Conservation (phyloP, 2,888 invertebrate species). For the Drosophila siamana region DNA sequence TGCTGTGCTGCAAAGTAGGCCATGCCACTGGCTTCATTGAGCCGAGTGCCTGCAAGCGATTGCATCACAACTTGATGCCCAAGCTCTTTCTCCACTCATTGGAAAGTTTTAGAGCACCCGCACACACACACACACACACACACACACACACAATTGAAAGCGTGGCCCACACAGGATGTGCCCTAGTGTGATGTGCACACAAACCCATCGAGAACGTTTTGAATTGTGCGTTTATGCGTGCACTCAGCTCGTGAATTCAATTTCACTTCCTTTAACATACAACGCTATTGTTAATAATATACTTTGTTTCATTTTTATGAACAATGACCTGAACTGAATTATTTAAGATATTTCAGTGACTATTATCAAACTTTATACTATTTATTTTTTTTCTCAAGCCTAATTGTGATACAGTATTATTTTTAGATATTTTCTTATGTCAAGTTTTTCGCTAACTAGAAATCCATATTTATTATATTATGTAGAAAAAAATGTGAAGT, state of each 20-base stretch:
- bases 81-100: constrained; percentile 35
- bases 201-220: constrained; percentile 9
- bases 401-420: no score
- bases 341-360: no score
- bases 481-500: no score
- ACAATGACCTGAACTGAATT: no score
- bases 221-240: constrained; percentile 40
- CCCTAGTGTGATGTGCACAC: constrained; percentile 23
- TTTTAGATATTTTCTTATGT: no score
- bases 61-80: constrained; percentile 66
- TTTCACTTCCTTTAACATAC: no score
- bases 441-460: no score
- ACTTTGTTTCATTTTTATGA: no score
- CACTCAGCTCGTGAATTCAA: background rate
- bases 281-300: no score
- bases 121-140: constrained; percentile 25
- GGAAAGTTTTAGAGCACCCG: constrained; percentile 61
- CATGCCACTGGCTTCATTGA: constrained; percentile 62
- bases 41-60: constrained; percentile 49
- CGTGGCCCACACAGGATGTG: constrained; percentile 35
- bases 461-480: no score
- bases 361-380: no score
- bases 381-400: no score
- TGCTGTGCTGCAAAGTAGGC: constrained; percentile 60
- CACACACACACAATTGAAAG: constrained; percentile 25